These are phyloP conservation scores for Zenarchopterus dispar DNA, from an alignment of 2,797 vertebrate species.

Conservation along the genomic window DNA sequence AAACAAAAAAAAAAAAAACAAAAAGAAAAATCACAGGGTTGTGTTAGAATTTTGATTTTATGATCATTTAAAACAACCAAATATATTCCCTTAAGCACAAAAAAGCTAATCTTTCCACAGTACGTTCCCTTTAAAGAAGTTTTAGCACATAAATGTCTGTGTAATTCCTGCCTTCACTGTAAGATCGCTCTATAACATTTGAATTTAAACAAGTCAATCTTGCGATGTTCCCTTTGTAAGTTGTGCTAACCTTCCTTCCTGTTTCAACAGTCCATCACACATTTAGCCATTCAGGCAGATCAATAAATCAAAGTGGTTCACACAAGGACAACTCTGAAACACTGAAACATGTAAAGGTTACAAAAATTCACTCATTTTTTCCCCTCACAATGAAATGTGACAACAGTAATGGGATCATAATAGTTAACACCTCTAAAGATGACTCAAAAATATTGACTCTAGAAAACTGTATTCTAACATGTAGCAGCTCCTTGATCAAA, in stretches of 20 bases:
- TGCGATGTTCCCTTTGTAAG: conserved; percentile 31
- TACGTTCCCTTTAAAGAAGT: no score
- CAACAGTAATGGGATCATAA: conserved; percentile 18
- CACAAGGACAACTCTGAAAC: conserved; percentile 44
- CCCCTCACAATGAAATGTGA: conserved; percentile 49
- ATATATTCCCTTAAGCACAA: no score
- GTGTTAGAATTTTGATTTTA: no score
- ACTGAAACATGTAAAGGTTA: conserved; percentile 42
- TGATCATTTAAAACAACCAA: no score
- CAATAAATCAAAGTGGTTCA: conserved; percentile 57
- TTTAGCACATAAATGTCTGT: no score
- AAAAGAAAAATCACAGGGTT: no score
- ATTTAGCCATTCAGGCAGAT: conserved; percentile 43
- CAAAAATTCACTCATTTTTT: conserved; percentile 11
- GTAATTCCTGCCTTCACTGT: no score
- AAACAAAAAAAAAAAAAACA: no score
- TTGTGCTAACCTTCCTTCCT: conserved; percentile 23
- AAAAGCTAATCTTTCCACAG: no score
- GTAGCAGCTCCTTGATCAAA: neutral
- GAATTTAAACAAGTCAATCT: conserved; percentile 12
- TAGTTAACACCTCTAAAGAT: conserved; percentile 26
- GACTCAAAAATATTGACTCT: conserved; percentile 29
- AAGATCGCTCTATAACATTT: conserved; percentile 14
- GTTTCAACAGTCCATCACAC: conserved; percentile 42
- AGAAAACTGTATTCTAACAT: neutral